Base-by-base conservation (phyloP, 37 sponge, comb jelly and placozoan genomes). In the Theonella swinhoei region DNA sequence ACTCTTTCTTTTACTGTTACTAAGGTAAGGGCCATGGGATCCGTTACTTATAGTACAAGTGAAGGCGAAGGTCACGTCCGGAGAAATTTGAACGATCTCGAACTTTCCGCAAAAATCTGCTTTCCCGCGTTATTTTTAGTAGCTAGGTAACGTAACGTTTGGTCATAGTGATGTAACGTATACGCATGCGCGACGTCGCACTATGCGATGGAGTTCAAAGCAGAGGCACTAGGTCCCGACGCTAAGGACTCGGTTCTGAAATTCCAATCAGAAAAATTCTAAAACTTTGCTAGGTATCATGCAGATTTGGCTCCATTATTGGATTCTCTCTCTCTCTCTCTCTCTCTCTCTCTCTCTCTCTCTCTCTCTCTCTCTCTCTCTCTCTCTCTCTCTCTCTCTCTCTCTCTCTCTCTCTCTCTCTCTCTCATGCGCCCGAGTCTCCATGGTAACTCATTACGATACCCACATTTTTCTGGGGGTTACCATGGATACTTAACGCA, bases 161-260 rank as follows among this genome's bases (percentile, higher is more conserved):
- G 11, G 14, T 47, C 54, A 47, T 47, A 47, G 14, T 47, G 7
- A 47, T 14, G 11, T 47, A 47, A 47, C 14, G 7, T 47, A 47
- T 17, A 47, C 54, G 54, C 54, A 47, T 47, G 54, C 54, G 54
- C 54, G 14, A 47, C 7, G 14, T 47, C 7, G 14, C 11, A 47
- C 54, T 17, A 47, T 47, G 7, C 54, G 54, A 17, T 47, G 54
- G 54, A 14, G 7, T 7, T 17, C 11, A 14, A 47, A 67, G 68
- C 37, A 5, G 5, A 42, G 33, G 9, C 71, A 39, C 87, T 92
- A 88, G 92, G 87, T n/a, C 78, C 89, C n/a, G n/a, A n/a, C n/a
- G n/a, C n/a, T n/a, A n/a, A n/a, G n/a, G n/a, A n/a, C n/a, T n/a
- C n/a, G n/a, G n/a, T n/a, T n/a, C n/a, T n/a, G n/a, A n/a, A n/a